A percentile compares a stretch with the other conserved stretches of the same genome.
phyloP scores from a whole-genome alignment of 2,888 invertebrate species.

The Nomada fabriciana region DNA sequence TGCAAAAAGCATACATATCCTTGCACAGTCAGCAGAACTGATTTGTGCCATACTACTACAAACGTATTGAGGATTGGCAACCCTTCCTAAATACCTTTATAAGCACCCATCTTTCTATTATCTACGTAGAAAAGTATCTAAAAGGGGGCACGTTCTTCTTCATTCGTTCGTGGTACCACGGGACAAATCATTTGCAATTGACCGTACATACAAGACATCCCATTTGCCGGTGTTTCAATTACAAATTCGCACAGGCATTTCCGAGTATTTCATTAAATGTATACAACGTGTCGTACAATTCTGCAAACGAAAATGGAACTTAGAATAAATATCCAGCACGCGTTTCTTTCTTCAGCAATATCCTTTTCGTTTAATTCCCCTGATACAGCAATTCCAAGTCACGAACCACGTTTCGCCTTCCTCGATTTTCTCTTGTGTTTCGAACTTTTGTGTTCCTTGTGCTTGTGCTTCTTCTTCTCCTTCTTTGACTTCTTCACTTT shows the following conservation, averaged over 20 bases:
- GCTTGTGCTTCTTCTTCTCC: conserved; percentile 81
- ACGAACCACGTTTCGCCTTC: conserved; percentile 72
- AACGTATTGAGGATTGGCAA: too few species aligned
- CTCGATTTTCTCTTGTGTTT: conserved; percentile 80
- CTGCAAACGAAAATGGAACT: conserved; percentile 8
- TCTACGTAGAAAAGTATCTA: too few species aligned
- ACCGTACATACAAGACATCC: conserved; percentile 1
- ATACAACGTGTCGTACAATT: background rate
- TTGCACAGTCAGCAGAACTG: conserved; percentile 17
- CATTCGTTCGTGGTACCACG: too few species aligned
- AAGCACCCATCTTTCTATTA: too few species aligned
- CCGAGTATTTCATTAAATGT: conserved; percentile 33
- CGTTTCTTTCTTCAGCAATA: conserved; percentile 1
- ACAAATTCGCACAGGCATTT: background rate
- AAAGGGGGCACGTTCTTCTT: too few species aligned
- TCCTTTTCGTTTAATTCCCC: conserved; percentile 12
- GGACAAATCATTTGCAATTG: too few species aligned
- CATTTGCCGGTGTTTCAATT: background rate
- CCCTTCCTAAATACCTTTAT: too few species aligned
- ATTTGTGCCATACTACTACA: too few species aligned
- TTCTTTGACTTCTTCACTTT: conserved; percentile 79
- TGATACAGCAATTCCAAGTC: conserved; percentile 15
- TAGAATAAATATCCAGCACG: conserved; percentile 40
- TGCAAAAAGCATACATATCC: conserved; percentile 36
- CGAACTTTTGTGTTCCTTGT: conserved; percentile 76